Conservation (phyloP, 1,140 invertebrate genomes). For the Notospermus geniculatus region DNA sequence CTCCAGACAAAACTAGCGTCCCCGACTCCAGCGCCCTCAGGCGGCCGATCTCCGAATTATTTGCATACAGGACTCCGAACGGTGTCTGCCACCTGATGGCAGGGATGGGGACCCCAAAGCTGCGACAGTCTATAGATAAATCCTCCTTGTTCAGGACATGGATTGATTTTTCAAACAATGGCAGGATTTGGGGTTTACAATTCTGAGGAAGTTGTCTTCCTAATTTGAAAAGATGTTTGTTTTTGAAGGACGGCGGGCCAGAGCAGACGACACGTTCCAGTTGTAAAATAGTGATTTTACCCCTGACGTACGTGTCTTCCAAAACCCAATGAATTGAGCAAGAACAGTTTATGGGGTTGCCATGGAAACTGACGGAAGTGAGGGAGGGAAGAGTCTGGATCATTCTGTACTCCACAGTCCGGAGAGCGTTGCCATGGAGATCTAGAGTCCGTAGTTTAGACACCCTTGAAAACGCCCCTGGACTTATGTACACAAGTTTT, state of each 20-base stretch:
- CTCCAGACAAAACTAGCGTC: background rate
- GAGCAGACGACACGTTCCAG: slow-evolving; percentile 8
- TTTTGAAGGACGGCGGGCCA: background rate
- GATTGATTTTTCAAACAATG: slow-evolving; percentile 7
- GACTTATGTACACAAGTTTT: background rate
- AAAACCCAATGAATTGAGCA: slow-evolving; percentile 6
- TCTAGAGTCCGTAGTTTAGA: background rate
- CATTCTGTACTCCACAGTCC: slow-evolving; percentile 3
- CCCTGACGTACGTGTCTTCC: background rate
- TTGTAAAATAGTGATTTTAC: background rate
- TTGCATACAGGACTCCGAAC: background rate
- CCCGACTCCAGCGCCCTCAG: background rate
- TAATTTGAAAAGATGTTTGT: background rate
- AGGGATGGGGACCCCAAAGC: background rate
- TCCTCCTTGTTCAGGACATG: background rate
- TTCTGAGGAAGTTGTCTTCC: background rate
- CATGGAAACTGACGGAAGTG: slow-evolving; percentile 3
- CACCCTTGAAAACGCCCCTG: background rate
- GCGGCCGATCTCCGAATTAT: background rate
- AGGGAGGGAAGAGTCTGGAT: background rate
- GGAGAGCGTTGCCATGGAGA: slow-evolving; percentile 7
- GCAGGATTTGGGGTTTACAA: background rate
- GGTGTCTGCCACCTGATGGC: background rate
- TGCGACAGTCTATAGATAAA: background rate
- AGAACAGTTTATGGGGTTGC: background rate